Percentiles rank a stretch among this genome's conserved stretches.
These are phyloP conservation scores for Hippoglossus hippoglossus DNA, from an alignment of 2,797 vertebrate species.

Conservation along the genomic window DNA sequence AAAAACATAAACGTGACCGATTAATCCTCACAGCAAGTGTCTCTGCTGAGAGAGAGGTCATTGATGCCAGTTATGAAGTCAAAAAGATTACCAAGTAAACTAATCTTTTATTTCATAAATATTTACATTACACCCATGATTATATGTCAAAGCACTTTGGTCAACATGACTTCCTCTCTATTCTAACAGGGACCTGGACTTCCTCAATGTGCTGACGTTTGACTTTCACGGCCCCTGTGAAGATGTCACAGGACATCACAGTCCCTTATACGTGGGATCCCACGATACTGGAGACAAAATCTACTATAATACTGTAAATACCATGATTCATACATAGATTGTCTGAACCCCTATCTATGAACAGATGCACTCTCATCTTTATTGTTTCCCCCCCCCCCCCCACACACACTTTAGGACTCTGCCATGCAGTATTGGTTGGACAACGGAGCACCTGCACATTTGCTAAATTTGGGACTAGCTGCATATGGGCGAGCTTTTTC, in stretches of 20 bases:
- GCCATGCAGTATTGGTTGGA: slow-evolving; percentile 82
- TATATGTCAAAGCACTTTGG: background rate
- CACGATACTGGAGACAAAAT: slow-evolving; percentile 62
- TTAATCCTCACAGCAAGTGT: slow-evolving; percentile 79
- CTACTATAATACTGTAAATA: slow-evolving; percentile 77
- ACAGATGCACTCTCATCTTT: background rate
- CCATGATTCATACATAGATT: background rate
- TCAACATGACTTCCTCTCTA: background rate
- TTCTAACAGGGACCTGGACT: slow-evolving; percentile 78
- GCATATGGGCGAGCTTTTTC: slow-evolving; percentile 80
- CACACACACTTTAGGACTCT: slow-evolving; percentile 69
- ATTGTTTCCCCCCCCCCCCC: too few relatives aligned
- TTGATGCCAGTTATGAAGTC: slow-evolving; percentile 80
- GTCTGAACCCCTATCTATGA: background rate
- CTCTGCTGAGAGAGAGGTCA: slow-evolving; percentile 50
- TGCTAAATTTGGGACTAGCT: slow-evolving; percentile 82
- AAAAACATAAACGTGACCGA: background rate
- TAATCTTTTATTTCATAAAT: background rate
- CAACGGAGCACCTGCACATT: slow-evolving; percentile 74
- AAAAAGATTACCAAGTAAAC: slow-evolving; percentile 69
- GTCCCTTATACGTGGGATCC: slow-evolving; percentile 76
- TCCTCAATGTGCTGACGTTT: slow-evolving; percentile 83
- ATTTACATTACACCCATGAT: background rate
- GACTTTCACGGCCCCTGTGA: slow-evolving; percentile 83
- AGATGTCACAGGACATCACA: slow-evolving; percentile 80